Percentiles rank a stretch among this genome's conserved stretches.
phyloP scores from a whole-genome alignment of 2,113 vertebrate genomes.

The Misgurnus anguillicaudatus region DNA sequence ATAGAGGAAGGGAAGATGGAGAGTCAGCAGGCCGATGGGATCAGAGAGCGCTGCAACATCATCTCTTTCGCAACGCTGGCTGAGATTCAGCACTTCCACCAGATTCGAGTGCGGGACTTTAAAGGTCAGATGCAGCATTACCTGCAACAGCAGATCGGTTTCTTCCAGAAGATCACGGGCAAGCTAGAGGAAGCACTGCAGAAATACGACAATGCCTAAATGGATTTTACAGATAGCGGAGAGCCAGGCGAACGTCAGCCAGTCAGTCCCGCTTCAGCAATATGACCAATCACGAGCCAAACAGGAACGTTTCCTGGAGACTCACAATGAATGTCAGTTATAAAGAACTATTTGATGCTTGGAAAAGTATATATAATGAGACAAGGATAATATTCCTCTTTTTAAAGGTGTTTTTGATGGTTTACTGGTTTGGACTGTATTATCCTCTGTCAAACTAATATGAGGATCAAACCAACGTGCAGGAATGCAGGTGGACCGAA shows the following conservation, averaged over 20 bases:
- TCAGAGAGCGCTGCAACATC: conserved; percentile 96
- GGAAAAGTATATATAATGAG: neutral
- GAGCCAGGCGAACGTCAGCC: conserved; percentile 37
- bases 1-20: conserved; percentile 99
- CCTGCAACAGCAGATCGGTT: conserved; percentile 93
- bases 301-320: conserved; percentile 29
- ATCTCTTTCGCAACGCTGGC: conserved; percentile 97
- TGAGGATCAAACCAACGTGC: neutral
- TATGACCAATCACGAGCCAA: conserved; percentile 28
- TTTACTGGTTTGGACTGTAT: neutral
- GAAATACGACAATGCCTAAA: conserved; percentile 90
- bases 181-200: conserved; percentile 94
- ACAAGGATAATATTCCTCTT: conserved; percentile 8
- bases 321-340: conserved; percentile 19
- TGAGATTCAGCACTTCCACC: conserved; percentile 98
- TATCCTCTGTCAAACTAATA: conserved; percentile 23
- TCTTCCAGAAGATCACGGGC: conserved; percentile 95
- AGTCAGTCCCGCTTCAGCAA: conserved; percentile 29
- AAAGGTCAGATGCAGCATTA: conserved; percentile 96
- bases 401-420: conserved; percentile 6
- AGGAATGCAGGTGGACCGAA: neutral
- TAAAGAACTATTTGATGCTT: conserved; percentile 10
- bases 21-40: conserved; percentile 85
- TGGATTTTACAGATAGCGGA: neutral
- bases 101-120: conserved; percentile 93